phyloP scores from a whole-genome alignment of 1,140 invertebrate species.

The Listronotus bonariensis region DNA sequence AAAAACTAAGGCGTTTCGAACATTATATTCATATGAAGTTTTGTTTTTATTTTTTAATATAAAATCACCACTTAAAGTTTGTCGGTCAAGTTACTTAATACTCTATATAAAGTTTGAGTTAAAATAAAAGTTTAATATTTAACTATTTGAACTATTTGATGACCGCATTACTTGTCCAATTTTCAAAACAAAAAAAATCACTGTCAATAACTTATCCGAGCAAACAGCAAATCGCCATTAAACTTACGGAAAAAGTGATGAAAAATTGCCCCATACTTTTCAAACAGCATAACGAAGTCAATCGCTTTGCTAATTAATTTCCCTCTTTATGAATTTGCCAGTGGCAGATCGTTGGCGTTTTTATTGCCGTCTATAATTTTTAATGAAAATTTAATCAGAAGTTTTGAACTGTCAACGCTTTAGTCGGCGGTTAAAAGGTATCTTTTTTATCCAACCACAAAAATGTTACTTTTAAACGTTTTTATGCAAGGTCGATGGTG shows the following conservation, averaged over 20 bases:
- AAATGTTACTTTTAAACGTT: background rate
- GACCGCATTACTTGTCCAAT: no score
- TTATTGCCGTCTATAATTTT: constrained; percentile 43
- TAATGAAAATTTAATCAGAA: constrained; percentile 51
- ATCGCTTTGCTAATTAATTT: constrained; percentile 39
- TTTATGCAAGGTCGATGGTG: no score
- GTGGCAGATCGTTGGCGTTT: constrained; percentile 37
- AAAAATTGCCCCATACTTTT: constrained; percentile 28
- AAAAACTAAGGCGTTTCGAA: no score
- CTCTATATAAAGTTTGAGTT: no score
- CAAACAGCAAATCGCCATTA: constrained; percentile 14
- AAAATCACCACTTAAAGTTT: no score
- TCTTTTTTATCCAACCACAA: background rate
- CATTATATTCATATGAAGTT: no score
- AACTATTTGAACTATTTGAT: no score
- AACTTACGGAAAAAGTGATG: constrained; percentile 16
- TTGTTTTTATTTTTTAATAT: no score
- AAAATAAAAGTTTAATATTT: no score
- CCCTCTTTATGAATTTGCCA: constrained; percentile 39
- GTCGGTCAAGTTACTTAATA: no score
- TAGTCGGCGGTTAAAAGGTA: constrained; percentile 21
- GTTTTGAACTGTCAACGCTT: constrained; percentile 41
- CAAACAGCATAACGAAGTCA: constrained; percentile 37
- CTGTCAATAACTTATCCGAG: constrained; percentile 32
- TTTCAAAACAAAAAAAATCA: background rate